A percentile compares a stretch with the other conserved stretches of the same genome.
Evolutionary conservation across 1,140 invertebrate genomes (phyloP).

Genomic region (Brachionus koreanus): DNA sequence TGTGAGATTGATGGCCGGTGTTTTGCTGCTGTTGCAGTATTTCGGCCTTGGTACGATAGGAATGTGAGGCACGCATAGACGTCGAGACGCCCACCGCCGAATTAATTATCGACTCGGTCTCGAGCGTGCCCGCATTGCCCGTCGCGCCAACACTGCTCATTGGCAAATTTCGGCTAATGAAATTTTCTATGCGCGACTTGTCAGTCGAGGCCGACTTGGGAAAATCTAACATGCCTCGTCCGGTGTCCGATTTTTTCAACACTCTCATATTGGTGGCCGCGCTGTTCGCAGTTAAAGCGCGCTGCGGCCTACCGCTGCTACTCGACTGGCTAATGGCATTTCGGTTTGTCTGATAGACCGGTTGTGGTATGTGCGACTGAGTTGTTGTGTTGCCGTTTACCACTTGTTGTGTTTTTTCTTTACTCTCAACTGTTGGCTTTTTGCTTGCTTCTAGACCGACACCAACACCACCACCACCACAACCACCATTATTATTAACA

Average conservation of each 20-base stretch:
- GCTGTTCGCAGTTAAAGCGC: background rate
- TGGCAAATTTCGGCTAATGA: background rate
- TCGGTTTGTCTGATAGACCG: background rate
- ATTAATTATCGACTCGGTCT: background rate
- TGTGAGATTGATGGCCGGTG: background rate
- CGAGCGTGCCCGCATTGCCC: background rate
- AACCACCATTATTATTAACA: no score
- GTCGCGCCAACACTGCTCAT: background rate
- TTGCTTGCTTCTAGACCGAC: no score
- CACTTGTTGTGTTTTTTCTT: no score
- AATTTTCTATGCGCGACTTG: background rate
- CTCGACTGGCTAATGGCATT: background rate
- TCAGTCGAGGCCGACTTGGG: background rate
- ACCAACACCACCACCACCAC: no score
- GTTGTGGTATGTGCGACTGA: background rate
- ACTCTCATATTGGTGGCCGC: background rate
- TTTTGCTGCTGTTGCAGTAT: background rate
- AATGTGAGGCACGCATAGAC: background rate
- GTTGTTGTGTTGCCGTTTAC: no score
- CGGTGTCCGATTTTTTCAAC: constrained; percentile 29
- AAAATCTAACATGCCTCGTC: constrained; percentile 18
- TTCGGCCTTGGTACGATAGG: background rate
- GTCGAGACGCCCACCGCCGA: background rate
- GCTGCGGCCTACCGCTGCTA: background rate
- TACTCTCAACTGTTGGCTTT: no score